phyloP scores from a whole-genome alignment of 2,113 vertebrate genomes.

The Hemicordylus capensis region DNA sequence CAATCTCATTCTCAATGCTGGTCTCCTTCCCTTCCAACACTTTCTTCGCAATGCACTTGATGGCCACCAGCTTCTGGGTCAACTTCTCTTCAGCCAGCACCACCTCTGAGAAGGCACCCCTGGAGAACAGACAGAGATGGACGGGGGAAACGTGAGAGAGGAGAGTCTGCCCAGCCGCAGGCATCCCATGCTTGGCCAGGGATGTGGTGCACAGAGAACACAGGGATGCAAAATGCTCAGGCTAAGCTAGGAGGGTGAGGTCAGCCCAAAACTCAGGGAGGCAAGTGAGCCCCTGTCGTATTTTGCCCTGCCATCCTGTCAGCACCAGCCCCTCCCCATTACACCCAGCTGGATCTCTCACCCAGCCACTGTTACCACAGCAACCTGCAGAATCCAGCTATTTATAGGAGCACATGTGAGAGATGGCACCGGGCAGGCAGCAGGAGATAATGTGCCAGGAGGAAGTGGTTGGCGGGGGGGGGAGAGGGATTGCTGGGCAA shows the following conservation, averaged over 20 bases:
- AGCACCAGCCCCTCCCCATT: conserved; percentile 10
- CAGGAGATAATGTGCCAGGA: not conserved
- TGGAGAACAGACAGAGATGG: conserved; percentile 46
- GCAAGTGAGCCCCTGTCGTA: not conserved
- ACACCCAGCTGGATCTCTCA: conserved; percentile 9
- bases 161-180: not conserved
- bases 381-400: conserved; percentile 65
- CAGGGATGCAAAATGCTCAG: not conserved
- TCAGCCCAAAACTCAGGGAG: not conserved
- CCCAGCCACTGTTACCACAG: conserved; percentile 54
- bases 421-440: conserved; percentile 34
- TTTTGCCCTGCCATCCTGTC: not conserved
- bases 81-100: conserved; percentile 93
- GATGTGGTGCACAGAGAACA: not conserved
- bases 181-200: not conserved
- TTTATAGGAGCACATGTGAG: conserved; percentile 67
- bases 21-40: conserved; percentile 95
- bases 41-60: conserved; percentile 98
- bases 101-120: conserved; percentile 97
- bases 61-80: conserved; percentile 90
- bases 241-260: not conserved
- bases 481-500: not conserved
- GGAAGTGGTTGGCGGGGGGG: not conserved
- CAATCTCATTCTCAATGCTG: conserved; percentile 98
- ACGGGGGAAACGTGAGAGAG: not conserved